Evolutionary conservation across 2,888 invertebrate species (phyloP), one percentile per base, ranked within the genome.

Genomic region (Acronicta alni): DNA sequence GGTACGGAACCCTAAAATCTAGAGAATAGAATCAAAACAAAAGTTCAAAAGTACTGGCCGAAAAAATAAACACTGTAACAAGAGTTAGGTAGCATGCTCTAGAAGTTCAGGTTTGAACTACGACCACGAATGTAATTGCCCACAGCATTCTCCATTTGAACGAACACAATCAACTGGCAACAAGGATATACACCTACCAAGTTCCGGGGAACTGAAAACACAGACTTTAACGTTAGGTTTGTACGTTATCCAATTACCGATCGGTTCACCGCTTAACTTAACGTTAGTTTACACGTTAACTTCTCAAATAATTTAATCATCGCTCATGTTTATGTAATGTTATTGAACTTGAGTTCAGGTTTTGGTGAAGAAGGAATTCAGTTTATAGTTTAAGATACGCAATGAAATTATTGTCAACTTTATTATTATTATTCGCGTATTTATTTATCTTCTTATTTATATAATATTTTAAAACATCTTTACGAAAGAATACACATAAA

Each of bases 191-290:
- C 23, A 18, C 26, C 43, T 26, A 5, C 52, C 17, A 67, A 61
- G 44, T 52, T 41, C 44, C 7, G 14, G 67, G 65, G 65, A 65
- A 65, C 47, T 37, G 44, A 64, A 59, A 67, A 59, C 51, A 49
- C 47, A 48, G 38, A 39, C 60, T 47, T 67, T 38, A 46, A 43
- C 30, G 26, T 58, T 44, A 23, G 45, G 61, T 49, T 61, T 49
- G 53, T 53, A 41, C 39, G 53, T 68, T 54, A 65, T 67, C 65
- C 68, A 67, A 61, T 65, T 65, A 61, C 41, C 10, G 37, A 52
- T 26, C 5, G 42, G 60, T 49, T 52, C 16, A 47, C 17, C 2
- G 38, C 26, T 61, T 49, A 16, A 64, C 57, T 55, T 51, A 51
- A 37, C 26, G 37, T 41, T 32, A 35, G 48, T 54, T 63, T 44